These are phyloP conservation scores for Acrobeloides nanus DNA, from an alignment of 2,888 invertebrate genomes.

Conservation along the genomic window DNA sequence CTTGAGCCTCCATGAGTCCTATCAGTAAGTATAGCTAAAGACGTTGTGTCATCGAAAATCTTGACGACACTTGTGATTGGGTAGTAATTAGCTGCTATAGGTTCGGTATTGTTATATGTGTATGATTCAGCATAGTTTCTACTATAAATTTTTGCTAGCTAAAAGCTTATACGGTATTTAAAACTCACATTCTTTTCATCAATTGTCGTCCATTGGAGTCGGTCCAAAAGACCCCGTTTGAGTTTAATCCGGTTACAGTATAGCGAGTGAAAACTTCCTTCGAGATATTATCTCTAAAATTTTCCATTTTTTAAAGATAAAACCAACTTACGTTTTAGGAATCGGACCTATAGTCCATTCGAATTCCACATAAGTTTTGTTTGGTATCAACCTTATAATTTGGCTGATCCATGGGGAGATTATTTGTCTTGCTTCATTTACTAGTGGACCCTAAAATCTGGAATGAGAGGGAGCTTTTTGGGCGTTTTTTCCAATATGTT, in stretches of 20 bases:
- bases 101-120: constrained; percentile 65
- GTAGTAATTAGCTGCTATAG: constrained; percentile 80
- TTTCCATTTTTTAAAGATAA: constrained; percentile 1
- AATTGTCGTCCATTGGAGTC: constrained; percentile 77
- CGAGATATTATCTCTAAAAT: constrained; percentile 63
- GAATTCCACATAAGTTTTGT: constrained; percentile 59
- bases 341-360: constrained; percentile 63
- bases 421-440: constrained; percentile 69
- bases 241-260: constrained; percentile 61
- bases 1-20: constrained; percentile 52
- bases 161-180: too few relatives aligned
- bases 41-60: constrained; percentile 45
- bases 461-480: too few relatives aligned
- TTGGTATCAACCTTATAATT: constrained; percentile 64
- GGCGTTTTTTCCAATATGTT: too few relatives aligned
- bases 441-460: constrained; percentile 63
- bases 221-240: constrained; percentile 70
- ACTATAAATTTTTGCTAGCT: constrained; percentile 24
- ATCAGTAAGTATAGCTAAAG: constrained; percentile 57
- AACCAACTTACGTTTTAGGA: constrained; percentile 46
- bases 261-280: constrained; percentile 77
- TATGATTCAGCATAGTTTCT: constrained; percentile 66
- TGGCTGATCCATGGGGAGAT: constrained; percentile 71
- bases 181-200: constrained; percentile 36
- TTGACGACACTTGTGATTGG: constrained; percentile 76